Percentiles rank a stretch among this genome's conserved stretches.
Evolutionary conservation across 1,140 invertebrate species (phyloP).

Genomic region (Dreissena rostriformis): DNA sequence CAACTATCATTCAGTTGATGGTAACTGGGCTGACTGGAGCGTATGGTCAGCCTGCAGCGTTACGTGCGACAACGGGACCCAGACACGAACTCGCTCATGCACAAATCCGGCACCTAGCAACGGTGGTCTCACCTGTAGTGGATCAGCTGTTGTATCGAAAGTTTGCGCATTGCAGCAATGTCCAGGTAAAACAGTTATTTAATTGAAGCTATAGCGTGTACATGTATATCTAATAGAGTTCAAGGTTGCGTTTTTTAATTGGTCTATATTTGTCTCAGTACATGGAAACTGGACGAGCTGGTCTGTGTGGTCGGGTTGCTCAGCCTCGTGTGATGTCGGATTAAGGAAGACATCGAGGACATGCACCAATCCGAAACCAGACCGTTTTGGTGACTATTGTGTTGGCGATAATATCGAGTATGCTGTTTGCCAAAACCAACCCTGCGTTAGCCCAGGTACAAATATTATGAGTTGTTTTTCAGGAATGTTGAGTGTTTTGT

Average conservation of each 20-base stretch:
- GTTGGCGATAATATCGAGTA: neutral
- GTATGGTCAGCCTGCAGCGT: neutral
- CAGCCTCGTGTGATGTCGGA: too few relatives aligned
- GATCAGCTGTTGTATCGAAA: neutral
- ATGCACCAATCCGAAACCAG: conserved; percentile 6
- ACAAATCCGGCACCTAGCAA: neutral
- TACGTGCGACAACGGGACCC: neutral
- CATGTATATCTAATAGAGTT: too few relatives aligned
- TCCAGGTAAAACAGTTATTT: neutral
- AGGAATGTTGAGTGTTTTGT: too few relatives aligned
- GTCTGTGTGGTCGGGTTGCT: too few relatives aligned
- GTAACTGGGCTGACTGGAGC: neutral
- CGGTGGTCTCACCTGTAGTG: neutral
- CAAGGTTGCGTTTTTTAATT: too few relatives aligned
- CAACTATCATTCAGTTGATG: neutral
- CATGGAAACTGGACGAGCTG: conserved; percentile 1
- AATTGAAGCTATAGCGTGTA: too few relatives aligned
- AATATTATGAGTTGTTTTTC: too few relatives aligned
- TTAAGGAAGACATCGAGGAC: conserved; percentile 1
- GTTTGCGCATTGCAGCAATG: neutral
- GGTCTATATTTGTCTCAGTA: neutral
- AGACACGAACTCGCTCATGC: neutral
- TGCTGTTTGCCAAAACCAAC: too few relatives aligned
- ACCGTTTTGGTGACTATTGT: too few relatives aligned
- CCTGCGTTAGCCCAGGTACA: too few relatives aligned